Evolutionary conservation across 2,113 vertebrate species (phyloP), one percentile per base, ranked within the genome.

Genomic region (Penelope pileata): DNA sequence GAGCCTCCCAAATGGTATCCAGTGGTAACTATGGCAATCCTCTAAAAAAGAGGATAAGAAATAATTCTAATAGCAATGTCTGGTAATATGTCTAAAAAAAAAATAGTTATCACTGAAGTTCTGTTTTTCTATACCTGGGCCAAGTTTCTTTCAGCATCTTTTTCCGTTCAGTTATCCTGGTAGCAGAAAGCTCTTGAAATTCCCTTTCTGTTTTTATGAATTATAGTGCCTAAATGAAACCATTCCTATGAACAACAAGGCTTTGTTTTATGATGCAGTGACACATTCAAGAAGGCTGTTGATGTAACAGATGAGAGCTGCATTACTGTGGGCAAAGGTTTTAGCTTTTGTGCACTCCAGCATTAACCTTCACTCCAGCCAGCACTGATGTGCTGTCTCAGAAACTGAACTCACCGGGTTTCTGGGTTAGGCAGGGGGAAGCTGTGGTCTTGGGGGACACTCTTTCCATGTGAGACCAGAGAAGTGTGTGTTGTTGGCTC

Each of bases 371-470:
- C 47, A 14, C 48, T 64, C 38, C 60, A 53, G 13, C 47, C 78
- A 58, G 59, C 0, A 0, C 42, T 12, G 26, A 53, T 6, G 48
- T 74, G 73, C 69, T 36, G 29, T 47, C 45, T 62, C 62, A 47
- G 56, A 43, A 43, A 17, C 5, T 6, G 63, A 81, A 92, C 96
- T 93, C 89, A 98, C 98, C 98, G 93, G 53, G n/a, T 96, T 58
- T 97, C 96, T 6, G 96, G 94, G 47, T 34, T 68, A 12, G 34
- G 2, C 38, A 13, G 30, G 42, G 38, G 30, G 10, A 86, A 24
- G 24, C 48, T 93, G 36, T 67, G 72, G 4, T 96, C 66, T n/a
- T 47, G 69, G 51, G n/a, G 81, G 27, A 24, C 4, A 3, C 45
- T 75, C 53, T 81, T 93, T 62, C 67, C 32, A 18, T 6, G 34